These are phyloP conservation scores for Hepsetus odoe DNA, from an alignment of 2,113 vertebrate genomes.

Conservation along the genomic window DNA sequence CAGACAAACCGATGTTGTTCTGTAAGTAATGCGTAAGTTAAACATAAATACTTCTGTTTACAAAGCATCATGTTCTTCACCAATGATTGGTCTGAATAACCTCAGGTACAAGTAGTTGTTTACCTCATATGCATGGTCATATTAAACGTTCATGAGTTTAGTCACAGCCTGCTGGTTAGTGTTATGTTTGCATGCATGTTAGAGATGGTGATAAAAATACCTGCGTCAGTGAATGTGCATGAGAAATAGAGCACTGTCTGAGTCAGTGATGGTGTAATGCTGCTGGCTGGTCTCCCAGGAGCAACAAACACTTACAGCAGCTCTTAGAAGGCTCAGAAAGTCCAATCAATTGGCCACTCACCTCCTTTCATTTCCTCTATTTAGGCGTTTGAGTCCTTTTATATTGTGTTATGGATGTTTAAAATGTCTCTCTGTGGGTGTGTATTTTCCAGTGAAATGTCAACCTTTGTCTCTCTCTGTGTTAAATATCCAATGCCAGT, in stretches of 20 bases:
- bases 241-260: constrained; percentile 50
- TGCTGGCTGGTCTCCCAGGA: constrained; percentile 50
- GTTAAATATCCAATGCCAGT: constrained; percentile 65
- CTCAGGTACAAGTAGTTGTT: background rate
- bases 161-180: background rate
- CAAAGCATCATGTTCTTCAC: background rate
- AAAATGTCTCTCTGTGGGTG: background rate
- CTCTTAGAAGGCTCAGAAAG: constrained; percentile 28
- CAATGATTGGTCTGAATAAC: background rate
- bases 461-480: background rate
- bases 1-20: background rate
- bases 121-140: background rate
- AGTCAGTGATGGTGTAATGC: constrained; percentile 49
- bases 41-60: background rate
- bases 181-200: constrained; percentile 4
- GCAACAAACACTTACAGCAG: constrained; percentile 32
- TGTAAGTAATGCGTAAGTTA: background rate
- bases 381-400: background rate
- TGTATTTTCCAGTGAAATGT: background rate
- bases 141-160: background rate
- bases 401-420: constrained; percentile 6
- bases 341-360: constrained; percentile 28
- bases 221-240: background rate
- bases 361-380: constrained; percentile 30
- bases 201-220: constrained; percentile 21